phyloP scores from a whole-genome alignment of 2,888 invertebrate species.

The Syritta pipiens region DNA sequence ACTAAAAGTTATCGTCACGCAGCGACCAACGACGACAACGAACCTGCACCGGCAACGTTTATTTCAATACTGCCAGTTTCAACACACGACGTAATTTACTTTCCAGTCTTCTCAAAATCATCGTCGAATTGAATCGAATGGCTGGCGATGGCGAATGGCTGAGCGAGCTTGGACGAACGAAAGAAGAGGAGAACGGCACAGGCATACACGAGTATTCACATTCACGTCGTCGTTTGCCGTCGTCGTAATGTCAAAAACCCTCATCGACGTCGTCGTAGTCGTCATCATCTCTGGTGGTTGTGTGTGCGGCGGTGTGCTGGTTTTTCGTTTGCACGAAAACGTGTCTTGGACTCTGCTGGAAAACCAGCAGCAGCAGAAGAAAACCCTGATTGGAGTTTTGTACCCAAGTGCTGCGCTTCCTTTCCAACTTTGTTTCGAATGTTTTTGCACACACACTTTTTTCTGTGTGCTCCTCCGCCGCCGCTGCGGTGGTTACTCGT shows the following conservation, averaged over 20 bases:
- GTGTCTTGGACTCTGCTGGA: conserved; percentile 62
- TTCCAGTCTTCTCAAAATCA: conserved; percentile 57
- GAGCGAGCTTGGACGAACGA: conserved; percentile 60
- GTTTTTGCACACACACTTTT: conserved; percentile 20
- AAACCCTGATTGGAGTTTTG: conserved; percentile 19
- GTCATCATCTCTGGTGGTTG: conserved; percentile 36
- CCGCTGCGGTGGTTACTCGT: conserved; percentile 43
- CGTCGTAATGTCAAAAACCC: conserved; percentile 68
- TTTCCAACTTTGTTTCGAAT: conserved; percentile 38
- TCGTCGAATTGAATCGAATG: conserved; percentile 59
- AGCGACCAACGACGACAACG: conserved; percentile 56
- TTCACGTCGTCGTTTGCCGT: too few relatives aligned
- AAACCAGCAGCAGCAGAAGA: conserved; percentile 52
- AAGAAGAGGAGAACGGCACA: conserved; percentile 45
- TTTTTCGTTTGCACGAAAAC: conserved; percentile 67
- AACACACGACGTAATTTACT: conserved; percentile 43
- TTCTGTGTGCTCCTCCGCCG: conserved; percentile 1
- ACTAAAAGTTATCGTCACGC: conserved; percentile 69
- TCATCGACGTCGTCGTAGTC: conserved; percentile 42
- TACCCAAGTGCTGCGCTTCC: too few relatives aligned
- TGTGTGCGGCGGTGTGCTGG: conserved; percentile 44
- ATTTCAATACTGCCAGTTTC: conserved; percentile 76
- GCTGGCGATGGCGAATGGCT: conserved; percentile 50
- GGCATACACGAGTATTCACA: conserved; percentile 56
- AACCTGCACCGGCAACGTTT: conserved; percentile 74